Base-by-base conservation (phyloP, 1,140 invertebrate species). In the Colletes latitarsis region DNA sequence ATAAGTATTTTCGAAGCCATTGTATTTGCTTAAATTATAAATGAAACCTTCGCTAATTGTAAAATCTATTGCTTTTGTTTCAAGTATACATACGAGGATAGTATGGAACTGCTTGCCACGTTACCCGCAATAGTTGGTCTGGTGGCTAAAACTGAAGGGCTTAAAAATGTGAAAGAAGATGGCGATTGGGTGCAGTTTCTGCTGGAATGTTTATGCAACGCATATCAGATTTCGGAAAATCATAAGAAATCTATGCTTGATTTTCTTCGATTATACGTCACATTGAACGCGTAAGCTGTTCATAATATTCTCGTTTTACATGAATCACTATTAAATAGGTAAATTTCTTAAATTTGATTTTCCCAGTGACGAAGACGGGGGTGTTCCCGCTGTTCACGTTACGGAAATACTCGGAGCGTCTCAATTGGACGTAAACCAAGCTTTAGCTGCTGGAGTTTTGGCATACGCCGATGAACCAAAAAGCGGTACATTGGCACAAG, bases 71-170 rank as follows among this genome's bases (percentile, higher is more conserved):
- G 14, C 39, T 76, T 55, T 12, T 73, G 15, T 66, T 72, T 70
- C 14, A 57, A 92, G 91, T 82, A 90, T 21, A 84, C 73, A 6
- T 92, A 89, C 62, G 91, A 92, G 70, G 89, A 92, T 39, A 84
- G 89, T 55, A 92, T 92, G 91, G 91, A 92, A 49, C 58, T 92
- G 9, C 62, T 92, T 15, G 91, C 91, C 6, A 87, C 78, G 0
- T 49, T 92, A 30, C 91, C 91, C 9, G 90, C 89, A 9, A 88
- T 92, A 14, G 74, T 91, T 12, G 87, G 88, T 12, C 75, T 92
- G 43, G 74, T 81, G n/a, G 85, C 75, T 10, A 85, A 77, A 64
- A 55, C 53, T 9, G 49, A 68, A 69, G 64, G 55, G 9, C 58
- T 84, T 9, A 83, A 66, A 30, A 69, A 82, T 6, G 58, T 82